Base-by-base conservation (phyloP, 2,797 vertebrate species). In the Myripristis jacobus region DNA sequence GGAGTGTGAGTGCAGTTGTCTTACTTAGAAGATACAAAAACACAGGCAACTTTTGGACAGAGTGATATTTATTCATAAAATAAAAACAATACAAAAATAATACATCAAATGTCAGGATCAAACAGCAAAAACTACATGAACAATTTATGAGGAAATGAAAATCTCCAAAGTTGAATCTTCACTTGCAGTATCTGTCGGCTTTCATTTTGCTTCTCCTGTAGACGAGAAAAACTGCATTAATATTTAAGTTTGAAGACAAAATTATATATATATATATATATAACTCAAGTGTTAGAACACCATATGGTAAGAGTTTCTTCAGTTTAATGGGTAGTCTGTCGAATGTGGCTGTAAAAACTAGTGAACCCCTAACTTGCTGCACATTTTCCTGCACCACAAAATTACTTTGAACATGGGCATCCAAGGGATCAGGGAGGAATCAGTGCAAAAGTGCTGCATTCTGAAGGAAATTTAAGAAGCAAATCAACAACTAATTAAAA, bases 121-220 rank as follows among this genome's bases (percentile, higher is more conserved):
- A 66, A 73, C 34, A 18, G 51, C 8, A 21, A 77, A 60, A 68
- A 46, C 13, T 59, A n/a, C 34, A 81, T 65, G 77, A 77, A 27
- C 19, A 36, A 22, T 15, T 66, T 56, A 73, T 34, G 67, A 72
- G 77, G 27, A 61, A 10, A 43, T 25, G 22, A 46, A 4, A 8
- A 60, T 66, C n/a, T 11, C 61, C 16, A 22, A 12, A 43, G 60
- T 6, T 11, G 60, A 61, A 43, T 78, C 77, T 76, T 96, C 90
- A 98, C 91, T 99, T 99, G 96, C 97, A 99, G 91, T 99, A 99
- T 88, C 97, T 86, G 87, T 98, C 97, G 0, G 97, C 97, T 93
- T 99, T 98, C 95, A 98, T 94, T 94, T 97, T 96, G 82, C 96
- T 93, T 93, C 97, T 96, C 95, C 97, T 98, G 79, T 56, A 87